Percentiles rank a stretch among this genome's conserved stretches.
phyloP scores from a whole-genome alignment of 2,888 invertebrate genomes.

The Rhaphigaster nebulosa region DNA sequence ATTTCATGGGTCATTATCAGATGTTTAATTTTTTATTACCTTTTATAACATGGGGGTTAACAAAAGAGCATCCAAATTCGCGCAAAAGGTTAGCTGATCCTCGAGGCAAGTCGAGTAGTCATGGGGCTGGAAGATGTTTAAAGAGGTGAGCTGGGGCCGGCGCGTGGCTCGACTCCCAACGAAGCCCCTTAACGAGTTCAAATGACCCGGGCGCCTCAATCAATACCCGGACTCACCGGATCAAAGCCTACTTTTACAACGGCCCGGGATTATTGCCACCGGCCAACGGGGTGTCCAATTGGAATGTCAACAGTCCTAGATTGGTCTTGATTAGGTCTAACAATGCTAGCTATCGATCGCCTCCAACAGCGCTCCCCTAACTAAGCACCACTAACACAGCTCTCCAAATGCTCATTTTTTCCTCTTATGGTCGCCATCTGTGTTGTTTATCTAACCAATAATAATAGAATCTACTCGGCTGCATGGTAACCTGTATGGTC shows the following conservation, averaged over 20 bases:
- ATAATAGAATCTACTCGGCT: neutral
- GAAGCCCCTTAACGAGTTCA: constrained; percentile 57
- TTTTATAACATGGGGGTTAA: neutral
- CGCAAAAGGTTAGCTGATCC: constrained; percentile 45
- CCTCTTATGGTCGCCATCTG: neutral
- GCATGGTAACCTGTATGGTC: neutral
- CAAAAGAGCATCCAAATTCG: neutral
- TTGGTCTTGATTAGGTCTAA: constrained; percentile 46
- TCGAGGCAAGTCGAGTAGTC: constrained; percentile 13
- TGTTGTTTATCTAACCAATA: neutral
- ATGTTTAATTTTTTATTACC: neutral
- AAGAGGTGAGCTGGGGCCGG: constrained; percentile 45
- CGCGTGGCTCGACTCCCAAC: constrained; percentile 56
- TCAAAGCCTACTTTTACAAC: constrained; percentile 56
- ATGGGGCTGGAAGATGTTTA: constrained; percentile 56
- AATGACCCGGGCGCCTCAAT: constrained; percentile 57
- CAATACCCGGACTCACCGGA: constrained; percentile 51
- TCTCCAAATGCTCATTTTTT: neutral
- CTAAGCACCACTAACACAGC: neutral
- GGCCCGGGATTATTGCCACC: constrained; percentile 12
- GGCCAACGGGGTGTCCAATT: constrained; percentile 41
- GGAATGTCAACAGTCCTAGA: constrained; percentile 48
- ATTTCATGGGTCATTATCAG: neutral
- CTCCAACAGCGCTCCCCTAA: neutral
- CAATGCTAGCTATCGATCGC: constrained; percentile 37